Evolutionary conservation across 2,797 vertebrate genomes (phyloP).

Genomic region (Scolopax rusticola): DNA sequence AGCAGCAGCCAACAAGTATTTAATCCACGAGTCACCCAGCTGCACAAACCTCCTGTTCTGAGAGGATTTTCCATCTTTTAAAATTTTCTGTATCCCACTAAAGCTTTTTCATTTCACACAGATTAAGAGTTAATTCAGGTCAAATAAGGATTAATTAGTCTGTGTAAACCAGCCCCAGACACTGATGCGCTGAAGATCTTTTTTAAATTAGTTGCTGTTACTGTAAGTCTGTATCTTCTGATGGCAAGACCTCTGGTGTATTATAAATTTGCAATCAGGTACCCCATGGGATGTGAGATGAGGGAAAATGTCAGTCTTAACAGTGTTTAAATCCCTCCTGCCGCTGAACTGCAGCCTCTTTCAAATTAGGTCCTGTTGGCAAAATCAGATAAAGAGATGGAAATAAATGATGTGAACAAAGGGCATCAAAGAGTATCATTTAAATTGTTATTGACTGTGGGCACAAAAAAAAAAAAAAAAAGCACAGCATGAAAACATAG

Average conservation of each 20-base stretch:
- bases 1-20: background rate
- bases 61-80: conserved; percentile 46
- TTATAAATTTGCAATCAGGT: conserved; percentile 69
- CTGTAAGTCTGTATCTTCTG: conserved; percentile 66
- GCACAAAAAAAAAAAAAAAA: background rate
- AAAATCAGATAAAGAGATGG: conserved; percentile 73
- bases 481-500: conserved; percentile 57
- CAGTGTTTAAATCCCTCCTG: conserved; percentile 75
- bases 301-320: conserved; percentile 76
- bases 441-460: conserved; percentile 73
- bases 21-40: conserved; percentile 17
- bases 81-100: conserved; percentile 49
- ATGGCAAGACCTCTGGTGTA: conserved; percentile 71
- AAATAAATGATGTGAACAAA: conserved; percentile 67
- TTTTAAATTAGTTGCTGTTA: conserved; percentile 71
- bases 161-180: conserved; percentile 70
- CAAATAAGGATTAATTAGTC: conserved; percentile 80
- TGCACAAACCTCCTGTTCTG: background rate
- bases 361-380: conserved; percentile 76
- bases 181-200: conserved; percentile 55
- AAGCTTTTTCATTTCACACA: conserved; percentile 72
- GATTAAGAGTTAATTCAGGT: conserved; percentile 78
- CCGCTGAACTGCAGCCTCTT: conserved; percentile 63
- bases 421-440: conserved; percentile 68
- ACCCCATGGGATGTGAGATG: conserved; percentile 71